Percentiles rank a stretch among this genome's conserved stretches.
phyloP scores from a whole-genome alignment of 2,113 vertebrate genomes.

The Beaufortia kweichowensis region DNA sequence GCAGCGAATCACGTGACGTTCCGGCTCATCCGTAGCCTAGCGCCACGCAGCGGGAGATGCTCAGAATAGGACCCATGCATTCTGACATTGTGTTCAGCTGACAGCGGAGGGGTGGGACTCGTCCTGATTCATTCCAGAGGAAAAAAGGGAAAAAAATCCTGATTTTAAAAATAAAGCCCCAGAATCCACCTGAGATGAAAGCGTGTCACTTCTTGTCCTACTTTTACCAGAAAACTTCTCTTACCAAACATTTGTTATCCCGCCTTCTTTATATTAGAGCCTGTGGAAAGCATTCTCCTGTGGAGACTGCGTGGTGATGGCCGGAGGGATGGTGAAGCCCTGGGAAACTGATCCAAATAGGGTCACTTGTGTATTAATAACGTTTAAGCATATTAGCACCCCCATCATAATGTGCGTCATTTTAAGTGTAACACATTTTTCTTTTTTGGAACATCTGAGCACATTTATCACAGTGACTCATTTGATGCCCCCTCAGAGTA shows the following conservation, averaged over 20 bases:
- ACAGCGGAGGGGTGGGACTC: conserved; percentile 63
- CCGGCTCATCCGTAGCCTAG: conserved; percentile 49
- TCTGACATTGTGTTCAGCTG: conserved; percentile 58
- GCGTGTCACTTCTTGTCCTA: conserved; percentile 77
- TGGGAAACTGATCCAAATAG: conserved; percentile 37
- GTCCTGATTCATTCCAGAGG: conserved; percentile 70
- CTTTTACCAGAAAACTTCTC: conserved; percentile 68
- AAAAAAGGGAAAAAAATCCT: conserved; percentile 51
- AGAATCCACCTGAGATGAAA: conserved; percentile 75
- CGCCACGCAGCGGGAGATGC: conserved; percentile 46
- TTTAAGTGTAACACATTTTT: conserved; percentile 8
- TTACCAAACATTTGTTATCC: conserved; percentile 61
- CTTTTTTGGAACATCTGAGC: neutral
- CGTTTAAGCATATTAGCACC: conserved; percentile 27
- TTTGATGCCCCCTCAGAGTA: conserved; percentile 20
- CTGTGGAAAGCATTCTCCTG: conserved; percentile 49
- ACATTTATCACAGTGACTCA: conserved; percentile 18
- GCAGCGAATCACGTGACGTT: conserved; percentile 48
- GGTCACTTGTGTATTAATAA: conserved; percentile 46
- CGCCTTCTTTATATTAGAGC: conserved; percentile 62
- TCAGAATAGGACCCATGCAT: conserved; percentile 58
- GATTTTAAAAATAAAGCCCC: conserved; percentile 77
- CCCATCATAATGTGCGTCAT: neutral
- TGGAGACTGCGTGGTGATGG: conserved; percentile 22
- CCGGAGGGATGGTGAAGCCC: conserved; percentile 46